Percentiles rank a stretch among this genome's conserved stretches.
Conservation (phyloP, 1,140 invertebrate species). For the Zophobas atratus region DNA sequence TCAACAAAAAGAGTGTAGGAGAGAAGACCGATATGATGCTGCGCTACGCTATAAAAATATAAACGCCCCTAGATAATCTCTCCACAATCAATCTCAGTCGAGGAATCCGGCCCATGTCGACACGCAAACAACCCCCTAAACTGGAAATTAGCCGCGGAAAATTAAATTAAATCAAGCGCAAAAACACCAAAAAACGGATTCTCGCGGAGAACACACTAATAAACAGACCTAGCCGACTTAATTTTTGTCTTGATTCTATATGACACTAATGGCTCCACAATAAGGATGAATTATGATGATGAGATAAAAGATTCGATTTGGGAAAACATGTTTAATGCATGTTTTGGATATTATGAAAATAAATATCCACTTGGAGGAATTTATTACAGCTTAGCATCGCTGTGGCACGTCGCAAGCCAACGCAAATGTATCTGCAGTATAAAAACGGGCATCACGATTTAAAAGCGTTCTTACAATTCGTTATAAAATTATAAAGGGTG, state of each 20-base stretch:
- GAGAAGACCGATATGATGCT: conserved; percentile 9
- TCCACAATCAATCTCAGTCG: conserved; percentile 30
- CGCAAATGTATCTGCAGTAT: background rate
- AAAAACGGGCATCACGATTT: conserved; percentile 26
- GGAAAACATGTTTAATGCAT: conserved; percentile 38
- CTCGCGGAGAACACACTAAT: background rate
- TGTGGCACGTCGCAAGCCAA: background rate
- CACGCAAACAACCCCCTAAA: conserved; percentile 37
- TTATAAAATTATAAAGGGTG: conserved; percentile 18
- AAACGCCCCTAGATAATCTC: conserved; percentile 37
- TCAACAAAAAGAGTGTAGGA: conserved; percentile 12
- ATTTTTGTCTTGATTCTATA: conserved; percentile 3
- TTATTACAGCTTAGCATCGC: conserved; percentile 5
- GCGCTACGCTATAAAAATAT: conserved; percentile 23
- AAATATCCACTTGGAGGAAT: conserved; percentile 23
- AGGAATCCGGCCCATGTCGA: conserved; percentile 25
- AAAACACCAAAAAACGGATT: conserved; percentile 9
- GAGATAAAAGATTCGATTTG: conserved; percentile 22
- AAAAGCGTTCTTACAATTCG: background rate
- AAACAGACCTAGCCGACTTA: conserved; percentile 6
- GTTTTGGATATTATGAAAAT: conserved; percentile 33
- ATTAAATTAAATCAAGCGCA: conserved; percentile 29
- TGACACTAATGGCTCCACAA: conserved; percentile 19
- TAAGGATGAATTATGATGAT: conserved; percentile 37
- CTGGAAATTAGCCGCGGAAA: conserved; percentile 32